Evolutionary conservation across 2,113 vertebrate species (phyloP).

Genomic region (Tachysurus vachellii): DNA sequence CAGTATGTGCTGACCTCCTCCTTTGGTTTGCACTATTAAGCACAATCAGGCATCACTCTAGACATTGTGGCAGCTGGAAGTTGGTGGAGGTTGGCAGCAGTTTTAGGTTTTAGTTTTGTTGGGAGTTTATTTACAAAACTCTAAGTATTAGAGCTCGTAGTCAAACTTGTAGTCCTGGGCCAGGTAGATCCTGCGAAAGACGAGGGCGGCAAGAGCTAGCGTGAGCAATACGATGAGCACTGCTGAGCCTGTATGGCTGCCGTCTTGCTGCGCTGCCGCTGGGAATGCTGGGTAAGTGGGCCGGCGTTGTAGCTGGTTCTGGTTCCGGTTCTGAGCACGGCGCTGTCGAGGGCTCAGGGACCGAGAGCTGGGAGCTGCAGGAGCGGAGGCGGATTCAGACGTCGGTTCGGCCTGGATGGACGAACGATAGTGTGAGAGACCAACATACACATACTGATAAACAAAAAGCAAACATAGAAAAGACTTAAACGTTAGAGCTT

Average conservation of each 20-base stretch:
- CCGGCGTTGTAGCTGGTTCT: constrained; percentile 71
- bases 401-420: constrained; percentile 67
- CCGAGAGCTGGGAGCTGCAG: constrained; percentile 52
- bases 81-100: constrained; percentile 9
- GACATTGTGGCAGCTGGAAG: not conserved
- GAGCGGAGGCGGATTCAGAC: constrained; percentile 40
- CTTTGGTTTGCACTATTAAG: not conserved
- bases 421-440: not conserved
- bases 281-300: constrained; percentile 70
- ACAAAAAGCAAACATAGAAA: not conserved
- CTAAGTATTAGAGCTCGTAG: constrained; percentile 82
- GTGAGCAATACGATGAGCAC: constrained; percentile 89
- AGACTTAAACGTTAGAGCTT: not conserved
- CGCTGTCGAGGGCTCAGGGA: constrained; percentile 88
- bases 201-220: constrained; percentile 88
- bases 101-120: not conserved
- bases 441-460: not conserved
- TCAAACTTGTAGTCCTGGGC: constrained; percentile 92
- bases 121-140: not conserved
- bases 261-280: constrained; percentile 73
- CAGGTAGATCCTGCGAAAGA: constrained; percentile 93
- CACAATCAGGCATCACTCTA: not conserved
- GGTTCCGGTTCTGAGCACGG: constrained; percentile 77
- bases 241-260: constrained; percentile 78
- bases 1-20: not conserved